These are phyloP conservation scores for Tokudaia muenninki DNA, from an alignment of 2,797 vertebrate genomes.

Conservation along the genomic window DNA sequence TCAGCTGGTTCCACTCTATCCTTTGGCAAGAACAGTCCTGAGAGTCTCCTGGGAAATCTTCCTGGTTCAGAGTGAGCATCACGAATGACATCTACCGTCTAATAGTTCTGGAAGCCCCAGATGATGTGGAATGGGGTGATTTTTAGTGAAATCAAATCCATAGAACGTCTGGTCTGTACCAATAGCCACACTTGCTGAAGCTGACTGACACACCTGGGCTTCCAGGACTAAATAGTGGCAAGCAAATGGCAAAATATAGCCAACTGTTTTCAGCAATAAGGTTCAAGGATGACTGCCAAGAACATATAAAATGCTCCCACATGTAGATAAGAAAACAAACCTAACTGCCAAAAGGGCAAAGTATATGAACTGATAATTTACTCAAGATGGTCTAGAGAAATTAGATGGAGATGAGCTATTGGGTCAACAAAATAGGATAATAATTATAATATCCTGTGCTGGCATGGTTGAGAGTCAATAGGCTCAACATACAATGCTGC, in stretches of 20 bases:
- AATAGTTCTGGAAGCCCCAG: background rate
- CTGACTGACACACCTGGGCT: background rate
- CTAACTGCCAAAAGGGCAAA: background rate
- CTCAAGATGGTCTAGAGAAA: conserved; percentile 28
- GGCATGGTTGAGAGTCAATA: background rate
- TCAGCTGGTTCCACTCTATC: background rate
- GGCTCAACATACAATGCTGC: background rate
- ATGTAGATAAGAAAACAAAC: conserved; percentile 26
- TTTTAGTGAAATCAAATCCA: background rate
- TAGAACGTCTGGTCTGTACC: background rate
- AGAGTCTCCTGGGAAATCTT: background rate
- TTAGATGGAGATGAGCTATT: conserved; percentile 3
- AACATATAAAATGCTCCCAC: background rate
- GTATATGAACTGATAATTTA: background rate
- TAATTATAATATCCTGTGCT: background rate
- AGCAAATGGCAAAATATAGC: background rate
- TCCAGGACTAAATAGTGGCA: background rate
- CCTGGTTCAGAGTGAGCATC: background rate
- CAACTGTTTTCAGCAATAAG: background rate
- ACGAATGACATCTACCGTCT: background rate
- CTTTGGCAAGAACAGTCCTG: background rate
- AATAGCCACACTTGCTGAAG: background rate
- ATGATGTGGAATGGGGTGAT: background rate
- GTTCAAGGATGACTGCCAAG: background rate
- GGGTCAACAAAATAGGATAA: conserved; percentile 41